Conservation (phyloP, 1,140 invertebrate genomes). For the Pygmarrhopalites habei region DNA sequence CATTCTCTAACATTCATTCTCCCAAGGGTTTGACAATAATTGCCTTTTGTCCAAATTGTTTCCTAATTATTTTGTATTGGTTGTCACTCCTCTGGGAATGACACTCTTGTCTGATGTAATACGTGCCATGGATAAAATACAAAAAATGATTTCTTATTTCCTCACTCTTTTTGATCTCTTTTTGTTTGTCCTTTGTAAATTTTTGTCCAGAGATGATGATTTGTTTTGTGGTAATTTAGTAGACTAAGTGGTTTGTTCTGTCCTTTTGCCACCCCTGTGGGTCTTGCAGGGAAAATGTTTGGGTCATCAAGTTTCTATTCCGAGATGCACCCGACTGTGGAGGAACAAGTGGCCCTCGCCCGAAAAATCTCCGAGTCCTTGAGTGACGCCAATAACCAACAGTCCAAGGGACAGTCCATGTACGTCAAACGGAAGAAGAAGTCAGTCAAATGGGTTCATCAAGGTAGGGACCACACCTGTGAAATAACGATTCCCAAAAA, state of each 20-base stretch:
- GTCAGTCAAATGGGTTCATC: constrained; percentile 89
- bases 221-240: background rate
- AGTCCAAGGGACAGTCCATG: constrained; percentile 88
- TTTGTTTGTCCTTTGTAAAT: too few relatives aligned
- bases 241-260: constrained; percentile 5
- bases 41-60: too few relatives aligned
- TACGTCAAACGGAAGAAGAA: constrained; percentile 88
- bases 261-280: background rate
- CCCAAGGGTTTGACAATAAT: too few relatives aligned
- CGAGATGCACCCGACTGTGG: constrained; percentile 80
- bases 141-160: too few relatives aligned
- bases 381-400: constrained; percentile 81
- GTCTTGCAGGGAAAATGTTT: constrained; percentile 73
- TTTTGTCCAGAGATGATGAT: too few relatives aligned
- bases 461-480: constrained; percentile 53
- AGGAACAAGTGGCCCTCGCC: constrained; percentile 88
- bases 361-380: constrained; percentile 84
- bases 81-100: too few relatives aligned
- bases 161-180: too few relatives aligned
- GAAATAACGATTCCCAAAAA: too few relatives aligned
- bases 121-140: too few relatives aligned
- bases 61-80: too few relatives aligned
- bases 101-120: too few relatives aligned
- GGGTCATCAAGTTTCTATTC: constrained; percentile 91
- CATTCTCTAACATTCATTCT: too few relatives aligned